Conservation (phyloP, 1,140 invertebrate genomes). For the Drosophila chauvacae region DNA sequence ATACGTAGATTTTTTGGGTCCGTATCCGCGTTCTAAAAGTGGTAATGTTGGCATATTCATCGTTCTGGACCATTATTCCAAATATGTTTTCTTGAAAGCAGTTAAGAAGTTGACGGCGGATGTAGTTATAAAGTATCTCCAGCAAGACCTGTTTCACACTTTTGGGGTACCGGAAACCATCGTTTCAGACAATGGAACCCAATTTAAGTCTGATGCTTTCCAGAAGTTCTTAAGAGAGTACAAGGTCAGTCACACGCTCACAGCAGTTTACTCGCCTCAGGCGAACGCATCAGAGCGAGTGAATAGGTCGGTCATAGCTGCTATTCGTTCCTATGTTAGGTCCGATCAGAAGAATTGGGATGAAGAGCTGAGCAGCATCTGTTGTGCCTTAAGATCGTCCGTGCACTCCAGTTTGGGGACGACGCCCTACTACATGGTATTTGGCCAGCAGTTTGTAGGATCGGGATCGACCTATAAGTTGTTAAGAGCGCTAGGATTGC, state of each 20-base stretch:
- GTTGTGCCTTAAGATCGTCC: too few species aligned
- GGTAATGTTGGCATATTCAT: not conserved
- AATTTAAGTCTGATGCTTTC: not conserved
- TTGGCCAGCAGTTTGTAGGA: too few species aligned
- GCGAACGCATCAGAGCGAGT: not conserved
- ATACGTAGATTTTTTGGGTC: not conserved
- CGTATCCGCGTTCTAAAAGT: not conserved
- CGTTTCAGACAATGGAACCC: not conserved
- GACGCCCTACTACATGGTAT: too few species aligned
- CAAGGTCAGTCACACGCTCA: not conserved
- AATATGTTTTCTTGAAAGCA: not conserved
- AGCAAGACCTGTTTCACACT: conserved; percentile 1
- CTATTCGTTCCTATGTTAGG: not conserved
- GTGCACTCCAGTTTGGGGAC: too few species aligned
- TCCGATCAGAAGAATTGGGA: too few species aligned
- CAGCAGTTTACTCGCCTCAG: not conserved
- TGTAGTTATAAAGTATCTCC: not conserved
- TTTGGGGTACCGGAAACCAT: not conserved
- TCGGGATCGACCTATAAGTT: too few species aligned
- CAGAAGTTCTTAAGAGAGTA: not conserved
- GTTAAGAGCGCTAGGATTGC: too few species aligned
- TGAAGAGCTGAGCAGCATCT: too few species aligned
- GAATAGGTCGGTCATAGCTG: not conserved
- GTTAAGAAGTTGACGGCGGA: not conserved
- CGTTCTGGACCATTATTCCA: not conserved